phyloP scores from a whole-genome alignment of 2,113 vertebrate genomes.

The Oreochromis aureus region DNA sequence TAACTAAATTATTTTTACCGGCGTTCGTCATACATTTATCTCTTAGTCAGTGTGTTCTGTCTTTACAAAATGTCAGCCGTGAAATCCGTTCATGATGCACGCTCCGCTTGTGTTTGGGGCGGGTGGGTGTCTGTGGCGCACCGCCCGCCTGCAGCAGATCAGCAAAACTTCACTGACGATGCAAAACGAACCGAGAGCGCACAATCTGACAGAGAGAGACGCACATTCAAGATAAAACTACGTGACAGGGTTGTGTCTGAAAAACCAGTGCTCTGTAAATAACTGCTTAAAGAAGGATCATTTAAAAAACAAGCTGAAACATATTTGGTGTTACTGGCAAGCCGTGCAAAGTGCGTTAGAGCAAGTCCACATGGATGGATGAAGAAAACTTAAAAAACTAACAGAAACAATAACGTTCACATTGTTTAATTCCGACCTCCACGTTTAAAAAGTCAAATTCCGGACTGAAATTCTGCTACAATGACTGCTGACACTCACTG shows the following conservation, averaged over 20 bases:
- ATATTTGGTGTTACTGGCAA: background rate
- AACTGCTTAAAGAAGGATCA: background rate
- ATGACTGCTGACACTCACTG: background rate
- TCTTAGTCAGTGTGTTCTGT: background rate
- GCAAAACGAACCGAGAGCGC: background rate
- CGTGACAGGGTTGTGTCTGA: background rate
- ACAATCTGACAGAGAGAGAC: background rate
- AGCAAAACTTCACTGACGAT: slow-evolving; percentile 19
- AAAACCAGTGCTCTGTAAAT: background rate
- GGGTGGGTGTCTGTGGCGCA: background rate
- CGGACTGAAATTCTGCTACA: background rate
- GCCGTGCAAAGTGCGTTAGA: background rate
- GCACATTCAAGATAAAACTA: background rate
- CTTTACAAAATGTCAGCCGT: background rate
- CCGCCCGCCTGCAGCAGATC: slow-evolving; percentile 6
- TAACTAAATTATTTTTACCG: background rate
- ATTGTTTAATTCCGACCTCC: background rate
- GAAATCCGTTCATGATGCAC: background rate
- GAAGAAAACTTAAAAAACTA: background rate
- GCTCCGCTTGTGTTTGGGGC: background rate
- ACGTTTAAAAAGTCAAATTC: background rate
- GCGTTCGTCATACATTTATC: background rate
- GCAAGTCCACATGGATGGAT: background rate
- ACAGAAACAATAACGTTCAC: background rate
- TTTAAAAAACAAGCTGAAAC: background rate